Base-by-base conservation (phyloP, 2,888 invertebrate species). In the Tipula helvola region DNA sequence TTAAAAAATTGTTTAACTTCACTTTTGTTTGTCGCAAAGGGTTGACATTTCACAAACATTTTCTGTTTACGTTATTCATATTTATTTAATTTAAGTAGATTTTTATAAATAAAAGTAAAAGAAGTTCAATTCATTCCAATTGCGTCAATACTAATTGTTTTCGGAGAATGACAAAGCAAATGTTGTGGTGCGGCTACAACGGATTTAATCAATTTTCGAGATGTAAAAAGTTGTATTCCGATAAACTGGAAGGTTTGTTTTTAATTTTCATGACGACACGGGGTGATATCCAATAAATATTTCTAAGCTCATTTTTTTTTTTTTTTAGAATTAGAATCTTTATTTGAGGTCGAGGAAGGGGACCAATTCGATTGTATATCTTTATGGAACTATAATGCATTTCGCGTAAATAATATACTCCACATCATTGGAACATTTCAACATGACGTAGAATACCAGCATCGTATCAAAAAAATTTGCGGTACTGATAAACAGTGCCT, bases 361-460 rank as follows among this genome's bases (percentile, higher is more conserved):
- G 36, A 18, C 71, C 10, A 28, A 12, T 71, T 71, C 28, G 71
- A 71, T 28, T 71, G 18, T 10, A 71, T 71, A 71, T 44, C 88
- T 36, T 88, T 88, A 8, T 91, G 91, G 91, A 90, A 89, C 57
- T 91, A 89, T 87, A 90, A 90, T 41, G 89, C 89, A 0, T 88
- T 89, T 86, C 90, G 90, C 1, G n/a, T 36, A 2, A 88, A 87
- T 2, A 88, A 88, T 10, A 87, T 87, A 5, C 91, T 91, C 5
- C 89, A 90, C 47, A 87, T 90, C 2, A 87, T 87, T 86, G 39
- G 87, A n/a, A 88, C 3, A 87, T 88, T 18, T 41, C 57, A 4
- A 84, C 89, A 71, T 83, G 87, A 88, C 42, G 84, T 90, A n/a
- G 86, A 88, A 13, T 88, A 90, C 3, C 85, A 89, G 0, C 86